These are phyloP conservation scores for Desmophyllum pertusum DNA, from an alignment of 92 coral and sea anemone species.

Conservation along the genomic window DNA sequence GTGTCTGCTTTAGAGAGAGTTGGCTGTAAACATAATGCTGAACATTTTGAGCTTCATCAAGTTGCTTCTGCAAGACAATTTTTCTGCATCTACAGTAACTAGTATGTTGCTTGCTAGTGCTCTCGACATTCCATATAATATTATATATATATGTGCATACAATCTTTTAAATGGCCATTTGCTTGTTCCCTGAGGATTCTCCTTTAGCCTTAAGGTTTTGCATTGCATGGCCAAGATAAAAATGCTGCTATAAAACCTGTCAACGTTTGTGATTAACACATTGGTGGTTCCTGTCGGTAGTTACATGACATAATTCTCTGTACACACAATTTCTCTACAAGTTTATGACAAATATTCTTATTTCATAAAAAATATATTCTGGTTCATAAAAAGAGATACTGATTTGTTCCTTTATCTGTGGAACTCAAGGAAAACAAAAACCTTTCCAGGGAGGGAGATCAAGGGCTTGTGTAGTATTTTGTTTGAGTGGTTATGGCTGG, in stretches of 20 bases:
- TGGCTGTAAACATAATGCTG: neutral
- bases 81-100: too few species aligned
- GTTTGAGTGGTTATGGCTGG: neutral
- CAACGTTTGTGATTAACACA: slow-evolving; percentile 14
- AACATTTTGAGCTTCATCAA: neutral
- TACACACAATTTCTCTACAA: neutral
- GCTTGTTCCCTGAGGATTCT: slow-evolving; percentile 15
- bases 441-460: neutral
- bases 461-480: neutral
- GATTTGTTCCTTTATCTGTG: too few species aligned
- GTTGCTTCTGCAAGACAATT: too few species aligned
- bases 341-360: too few species aligned
- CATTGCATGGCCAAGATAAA: slow-evolving; percentile 60
- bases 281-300: slow-evolving; percentile 83
- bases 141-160: neutral
- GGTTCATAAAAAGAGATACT: too few species aligned
- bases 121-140: neutral
- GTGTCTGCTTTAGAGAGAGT: too few species aligned
- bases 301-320: slow-evolving; percentile 26
- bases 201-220: slow-evolving; percentile 13
- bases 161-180: neutral
- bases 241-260: slow-evolving; percentile 71
- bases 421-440: too few species aligned
- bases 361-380: too few species aligned
- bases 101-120: neutral